phyloP scores from a whole-genome alignment of 2,113 vertebrate genomes.

The Megaceryle torquata region DNA sequence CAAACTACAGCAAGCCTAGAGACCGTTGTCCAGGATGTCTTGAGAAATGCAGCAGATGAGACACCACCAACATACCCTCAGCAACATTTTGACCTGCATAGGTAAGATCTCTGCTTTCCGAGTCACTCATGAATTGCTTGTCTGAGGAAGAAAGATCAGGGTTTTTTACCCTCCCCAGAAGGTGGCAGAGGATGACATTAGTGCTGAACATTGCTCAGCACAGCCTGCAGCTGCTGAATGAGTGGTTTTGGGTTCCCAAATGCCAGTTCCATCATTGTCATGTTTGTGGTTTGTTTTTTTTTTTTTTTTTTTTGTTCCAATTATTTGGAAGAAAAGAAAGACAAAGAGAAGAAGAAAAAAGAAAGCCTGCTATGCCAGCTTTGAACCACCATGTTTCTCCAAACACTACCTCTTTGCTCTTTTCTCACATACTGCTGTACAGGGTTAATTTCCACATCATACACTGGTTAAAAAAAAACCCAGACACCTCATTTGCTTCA shows the following conservation, averaged over 20 bases:
- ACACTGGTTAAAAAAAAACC: not conserved
- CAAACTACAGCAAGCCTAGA: not conserved
- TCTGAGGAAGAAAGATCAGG: not conserved
- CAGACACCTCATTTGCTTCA: not conserved
- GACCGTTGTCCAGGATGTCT: rapidly evolving
- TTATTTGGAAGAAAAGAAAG: not conserved
- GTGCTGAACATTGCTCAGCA: not conserved
- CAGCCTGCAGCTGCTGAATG: not conserved
- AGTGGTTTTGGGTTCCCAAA: not conserved
- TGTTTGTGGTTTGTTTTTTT: rapidly evolving
- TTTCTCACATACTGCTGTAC: not conserved
- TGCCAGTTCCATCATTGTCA: not conserved
- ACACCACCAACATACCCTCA: not conserved
- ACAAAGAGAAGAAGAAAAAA: not conserved
- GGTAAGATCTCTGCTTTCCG: not conserved
- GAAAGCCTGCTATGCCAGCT: not conserved
- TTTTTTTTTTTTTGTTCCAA: too few species aligned
- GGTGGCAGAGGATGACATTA: rapidly evolving
- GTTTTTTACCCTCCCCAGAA: not conserved
- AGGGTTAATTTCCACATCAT: not conserved
- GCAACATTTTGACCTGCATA: not conserved
- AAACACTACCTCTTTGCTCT: not conserved
- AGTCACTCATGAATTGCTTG: not conserved
- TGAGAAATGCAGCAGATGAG: not conserved
- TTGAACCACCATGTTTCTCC: not conserved